phyloP scores from a whole-genome alignment of 2,113 vertebrate species.

The Psilopsiagon aymara region DNA sequence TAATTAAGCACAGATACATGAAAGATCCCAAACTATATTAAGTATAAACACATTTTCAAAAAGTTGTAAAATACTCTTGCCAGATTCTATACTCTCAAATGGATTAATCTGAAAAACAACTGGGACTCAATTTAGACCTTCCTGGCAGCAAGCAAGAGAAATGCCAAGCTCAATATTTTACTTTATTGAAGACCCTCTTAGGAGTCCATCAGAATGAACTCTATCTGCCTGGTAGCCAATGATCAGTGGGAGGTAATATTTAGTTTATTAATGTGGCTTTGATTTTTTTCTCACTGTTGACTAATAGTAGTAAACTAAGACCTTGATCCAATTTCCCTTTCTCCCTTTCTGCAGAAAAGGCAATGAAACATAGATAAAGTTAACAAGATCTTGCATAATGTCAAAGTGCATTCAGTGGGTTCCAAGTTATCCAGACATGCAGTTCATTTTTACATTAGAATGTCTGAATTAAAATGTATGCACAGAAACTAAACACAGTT shows the following conservation, averaged over 20 bases:
- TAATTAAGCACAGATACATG: constrained; percentile 60
- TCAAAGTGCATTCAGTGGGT: constrained; percentile 63
- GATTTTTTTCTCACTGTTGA: constrained; percentile 62
- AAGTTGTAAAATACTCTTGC: constrained; percentile 74
- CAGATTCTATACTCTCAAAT: constrained; percentile 67
- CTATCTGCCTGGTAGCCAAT: constrained; percentile 67
- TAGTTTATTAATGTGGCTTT: constrained; percentile 79
- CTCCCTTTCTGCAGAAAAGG: constrained; percentile 53
- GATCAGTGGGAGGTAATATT: constrained; percentile 75
- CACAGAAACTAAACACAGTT: constrained; percentile 3
- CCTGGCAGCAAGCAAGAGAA: constrained; percentile 75
- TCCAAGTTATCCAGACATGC: constrained; percentile 56
- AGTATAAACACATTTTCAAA: constrained; percentile 74
- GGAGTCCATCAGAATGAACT: constrained; percentile 73
- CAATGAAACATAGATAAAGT: constrained; percentile 72
- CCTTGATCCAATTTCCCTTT: constrained; percentile 73
- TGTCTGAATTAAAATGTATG: constrained; percentile 40
- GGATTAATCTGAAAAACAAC: constrained; percentile 78
- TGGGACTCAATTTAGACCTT: constrained; percentile 79
- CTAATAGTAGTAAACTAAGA: constrained; percentile 62
- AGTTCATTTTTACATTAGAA: constrained; percentile 45
- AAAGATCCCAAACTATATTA: constrained; percentile 60
- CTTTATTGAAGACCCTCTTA: constrained; percentile 79
- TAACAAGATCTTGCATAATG: constrained; percentile 77
- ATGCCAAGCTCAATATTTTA: constrained; percentile 76